phyloP scores from a whole-genome alignment of 2,888 invertebrate species.

The Standfussiana lucernea region DNA sequence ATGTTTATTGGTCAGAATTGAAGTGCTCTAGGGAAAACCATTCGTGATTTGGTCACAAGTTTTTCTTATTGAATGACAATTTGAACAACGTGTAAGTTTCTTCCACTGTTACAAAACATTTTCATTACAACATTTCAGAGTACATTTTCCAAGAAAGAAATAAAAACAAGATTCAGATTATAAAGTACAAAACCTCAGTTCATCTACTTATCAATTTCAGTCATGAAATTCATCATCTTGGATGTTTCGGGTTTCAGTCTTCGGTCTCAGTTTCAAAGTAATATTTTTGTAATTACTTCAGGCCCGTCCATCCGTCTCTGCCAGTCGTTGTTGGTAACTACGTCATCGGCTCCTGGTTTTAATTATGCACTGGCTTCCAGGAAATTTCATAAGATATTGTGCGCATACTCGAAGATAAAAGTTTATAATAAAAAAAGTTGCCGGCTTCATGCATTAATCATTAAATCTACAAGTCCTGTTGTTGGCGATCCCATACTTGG shows the following conservation, averaged over 20 bases:
- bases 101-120: background rate
- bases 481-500: constrained; percentile 14
- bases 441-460: constrained; percentile 51
- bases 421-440: constrained; percentile 45
- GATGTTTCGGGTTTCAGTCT: constrained; percentile 34
- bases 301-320: constrained; percentile 56
- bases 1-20: constrained; percentile 27
- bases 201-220: constrained; percentile 12
- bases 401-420: constrained; percentile 46
- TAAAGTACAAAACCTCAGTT: background rate
- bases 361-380: constrained; percentile 59
- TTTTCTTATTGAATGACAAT: background rate
- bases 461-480: constrained; percentile 48
- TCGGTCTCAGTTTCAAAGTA: constrained; percentile 26
- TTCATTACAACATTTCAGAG: background rate
- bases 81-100: background rate
- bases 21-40: constrained; percentile 22
- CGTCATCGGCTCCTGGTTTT: constrained; percentile 55
- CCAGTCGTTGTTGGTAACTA: constrained; percentile 33
- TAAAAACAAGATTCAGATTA: background rate
- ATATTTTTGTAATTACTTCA: constrained; percentile 54
- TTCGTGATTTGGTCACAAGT: constrained; percentile 13
- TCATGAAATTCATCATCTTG: constrained; percentile 15
- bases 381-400: constrained; percentile 56
- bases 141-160: background rate